These are phyloP conservation scores for Clistopyga incitator DNA, from an alignment of 2,888 invertebrate genomes.

Conservation along the genomic window DNA sequence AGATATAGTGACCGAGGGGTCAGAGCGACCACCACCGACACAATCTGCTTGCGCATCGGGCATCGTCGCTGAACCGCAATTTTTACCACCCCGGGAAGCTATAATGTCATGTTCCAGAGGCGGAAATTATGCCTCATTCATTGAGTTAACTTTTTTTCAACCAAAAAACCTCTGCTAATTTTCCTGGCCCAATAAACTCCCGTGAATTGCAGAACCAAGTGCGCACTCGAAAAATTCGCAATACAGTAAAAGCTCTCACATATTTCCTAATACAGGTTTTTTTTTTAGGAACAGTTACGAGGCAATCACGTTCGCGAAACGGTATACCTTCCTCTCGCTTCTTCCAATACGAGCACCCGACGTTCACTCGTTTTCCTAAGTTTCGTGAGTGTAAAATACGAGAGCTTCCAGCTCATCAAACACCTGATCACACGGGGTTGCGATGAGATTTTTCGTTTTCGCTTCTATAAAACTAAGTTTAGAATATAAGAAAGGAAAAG, in stretches of 20 bases:
- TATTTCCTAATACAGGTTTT: too few relatives aligned
- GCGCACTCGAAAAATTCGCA: conserved; percentile 16
- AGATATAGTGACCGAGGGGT: conserved; percentile 43
- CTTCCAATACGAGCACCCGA: too few relatives aligned
- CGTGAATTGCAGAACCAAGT: neutral
- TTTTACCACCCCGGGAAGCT: conserved; percentile 5
- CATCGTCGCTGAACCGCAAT: conserved; percentile 26
- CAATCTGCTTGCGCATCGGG: conserved; percentile 65
- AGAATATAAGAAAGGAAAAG: too few relatives aligned
- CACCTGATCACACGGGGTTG: too few relatives aligned
- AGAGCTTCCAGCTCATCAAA: too few relatives aligned
- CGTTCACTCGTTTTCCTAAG: too few relatives aligned
- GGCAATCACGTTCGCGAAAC: too few relatives aligned
- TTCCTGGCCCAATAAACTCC: neutral
- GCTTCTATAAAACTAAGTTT: too few relatives aligned
- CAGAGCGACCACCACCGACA: conserved; percentile 45
- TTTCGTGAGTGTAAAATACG: too few relatives aligned
- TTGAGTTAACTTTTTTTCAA: conserved; percentile 7
- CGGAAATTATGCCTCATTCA: neutral
- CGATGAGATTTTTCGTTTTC: too few relatives aligned
- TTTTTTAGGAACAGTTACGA: too few relatives aligned
- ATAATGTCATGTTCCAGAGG: neutral
- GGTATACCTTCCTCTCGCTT: too few relatives aligned
- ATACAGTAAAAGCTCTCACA: neutral
- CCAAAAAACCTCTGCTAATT: neutral